Evolutionary conservation across 2,888 invertebrate species (phyloP).

Genomic region (Ectemnius continuus): DNA sequence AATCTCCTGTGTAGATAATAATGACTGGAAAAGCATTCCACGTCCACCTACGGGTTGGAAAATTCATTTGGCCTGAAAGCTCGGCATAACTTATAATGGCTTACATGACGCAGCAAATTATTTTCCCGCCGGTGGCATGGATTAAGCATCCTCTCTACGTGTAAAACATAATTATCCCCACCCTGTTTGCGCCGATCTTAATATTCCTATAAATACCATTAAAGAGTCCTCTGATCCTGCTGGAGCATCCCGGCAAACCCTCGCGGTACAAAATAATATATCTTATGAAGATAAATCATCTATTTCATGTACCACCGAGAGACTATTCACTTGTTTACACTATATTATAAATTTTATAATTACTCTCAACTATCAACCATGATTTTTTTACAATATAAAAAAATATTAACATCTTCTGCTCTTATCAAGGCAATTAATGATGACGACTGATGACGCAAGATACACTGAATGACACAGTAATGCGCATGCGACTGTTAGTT

Average conservation of each 20-base stretch:
- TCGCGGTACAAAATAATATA: conserved; percentile 23
- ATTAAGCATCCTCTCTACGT: conserved; percentile 55
- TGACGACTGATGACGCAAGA: no score
- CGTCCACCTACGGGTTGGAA: conserved; percentile 46
- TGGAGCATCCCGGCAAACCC: conserved; percentile 18
- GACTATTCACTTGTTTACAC: no score
- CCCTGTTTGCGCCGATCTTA: conserved; percentile 52
- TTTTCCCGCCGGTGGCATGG: conserved; percentile 63
- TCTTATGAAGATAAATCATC: no score
- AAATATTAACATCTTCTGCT: no score
- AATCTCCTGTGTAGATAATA: conserved; percentile 64
- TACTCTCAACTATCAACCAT: no score
- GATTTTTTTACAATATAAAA: no score
- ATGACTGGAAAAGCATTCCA: conserved; percentile 62
- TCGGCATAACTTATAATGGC: conserved; percentile 67
- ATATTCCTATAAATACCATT: conserved; percentile 54
- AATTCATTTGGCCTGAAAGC: conserved; percentile 61
- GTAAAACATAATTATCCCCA: conserved; percentile 60
- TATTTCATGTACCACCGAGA: no score
- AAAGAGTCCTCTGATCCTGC: conserved; percentile 23
- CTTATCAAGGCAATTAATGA: no score
- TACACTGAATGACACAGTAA: no score
- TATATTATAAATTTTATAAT: no score
- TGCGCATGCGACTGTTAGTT: no score
- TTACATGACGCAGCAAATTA: conserved; percentile 69